Base-by-base conservation (phyloP, 1,140 invertebrate genomes). In the Drosophila fuyamai region DNA sequence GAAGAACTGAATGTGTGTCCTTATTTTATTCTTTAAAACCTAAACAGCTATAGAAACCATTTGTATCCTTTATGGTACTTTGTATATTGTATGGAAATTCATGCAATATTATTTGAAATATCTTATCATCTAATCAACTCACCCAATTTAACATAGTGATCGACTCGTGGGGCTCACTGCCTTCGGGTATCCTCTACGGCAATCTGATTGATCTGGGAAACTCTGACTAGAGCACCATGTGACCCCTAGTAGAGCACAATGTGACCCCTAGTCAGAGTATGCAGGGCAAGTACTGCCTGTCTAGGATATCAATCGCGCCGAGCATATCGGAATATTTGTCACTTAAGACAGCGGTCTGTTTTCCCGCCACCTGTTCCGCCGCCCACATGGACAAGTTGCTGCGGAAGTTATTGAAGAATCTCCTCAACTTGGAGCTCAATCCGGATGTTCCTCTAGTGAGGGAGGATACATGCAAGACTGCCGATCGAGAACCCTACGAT, bases 101-200 rank as follows among this genome's bases (percentile, higher is more conserved):
- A 23, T 23, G 18, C 18, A 23, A 23, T 23, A 23, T 23, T 23
- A 23, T 23, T 23, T 23, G 2, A 23, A 23, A 23, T 32, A 32
- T 32, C 8, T 32, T 8, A 32, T 32, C 29, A 32, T 32, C 29
- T 1, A 32, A 32, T 23, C 2, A 23, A 23, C 18, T 23, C 2
- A 23, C 2, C 2, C 18, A 23, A 23, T 23, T 23, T 23, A 23
- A n/a, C n/a, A n/a, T n/a, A 84, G 81, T 82, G 50, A 50, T 79
- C 5, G 81, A 84, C 58, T 63, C 81, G 0, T 84, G 81, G 81
- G 81, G 79, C 23, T 62, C 67, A 4, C 12, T 82, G 10, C 81
- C 81, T 2, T 44, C 76, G 10, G 81, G 81, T 5, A 60, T 84
- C 6, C 36, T 84, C 0, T 29, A 41, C 27, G 81, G 81, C 8